Evolutionary conservation across 2,113 vertebrate species (phyloP).

Genomic region (Suncus etruscus): DNA sequence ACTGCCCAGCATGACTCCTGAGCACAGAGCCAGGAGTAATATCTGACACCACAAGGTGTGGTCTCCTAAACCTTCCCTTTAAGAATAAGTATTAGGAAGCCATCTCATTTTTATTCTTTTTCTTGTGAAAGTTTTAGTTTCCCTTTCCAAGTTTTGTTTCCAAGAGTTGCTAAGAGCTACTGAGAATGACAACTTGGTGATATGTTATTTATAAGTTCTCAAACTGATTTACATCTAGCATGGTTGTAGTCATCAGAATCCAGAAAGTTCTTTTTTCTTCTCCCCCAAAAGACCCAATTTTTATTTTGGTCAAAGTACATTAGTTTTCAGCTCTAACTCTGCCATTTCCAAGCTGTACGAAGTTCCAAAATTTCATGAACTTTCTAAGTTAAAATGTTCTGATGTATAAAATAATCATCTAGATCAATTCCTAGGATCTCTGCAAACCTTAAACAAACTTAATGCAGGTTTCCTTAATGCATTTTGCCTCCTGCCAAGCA

Average conservation of each 20-base stretch:
- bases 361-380: conserved; percentile 24
- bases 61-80: too few relatives aligned
- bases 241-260: background rate
- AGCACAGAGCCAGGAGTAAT: too few relatives aligned
- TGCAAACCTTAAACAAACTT: conserved; percentile 48
- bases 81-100: background rate
- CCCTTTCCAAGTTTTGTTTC: conserved; percentile 15
- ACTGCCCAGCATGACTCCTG: too few relatives aligned
- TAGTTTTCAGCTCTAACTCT: background rate
- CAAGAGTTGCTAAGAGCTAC: background rate
- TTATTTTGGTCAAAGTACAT: conserved; percentile 13
- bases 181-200: background rate
- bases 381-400: background rate
- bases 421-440: background rate
- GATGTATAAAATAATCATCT: conserved; percentile 44
- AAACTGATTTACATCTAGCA: conserved; percentile 47
- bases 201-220: background rate
- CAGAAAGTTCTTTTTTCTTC: conserved; percentile 43
- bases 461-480: conserved; percentile 30
- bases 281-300: background rate
- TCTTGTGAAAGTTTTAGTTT: conserved; percentile 19
- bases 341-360: conserved; percentile 29
- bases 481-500: conserved; percentile 9
- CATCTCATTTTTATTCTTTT: conserved; percentile 32
- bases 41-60: too few relatives aligned